These are phyloP conservation scores for Dynastes tityus DNA, from an alignment of 2,888 invertebrate species.

Conservation along the genomic window DNA sequence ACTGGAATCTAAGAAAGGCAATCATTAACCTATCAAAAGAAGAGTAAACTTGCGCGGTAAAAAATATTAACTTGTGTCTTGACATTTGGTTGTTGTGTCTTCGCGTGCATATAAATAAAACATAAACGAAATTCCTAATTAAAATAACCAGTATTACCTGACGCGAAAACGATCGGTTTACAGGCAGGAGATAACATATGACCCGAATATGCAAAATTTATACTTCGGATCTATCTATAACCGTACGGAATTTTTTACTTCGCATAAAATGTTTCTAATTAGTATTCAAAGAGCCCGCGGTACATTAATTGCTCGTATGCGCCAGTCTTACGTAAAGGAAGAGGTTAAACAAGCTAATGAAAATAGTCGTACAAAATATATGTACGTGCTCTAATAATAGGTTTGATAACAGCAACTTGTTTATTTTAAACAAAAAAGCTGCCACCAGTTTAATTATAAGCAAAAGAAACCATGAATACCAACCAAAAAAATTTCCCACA, in stretches of 20 bases:
- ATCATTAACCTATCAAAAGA: background rate
- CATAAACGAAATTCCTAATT: constrained; percentile 21
- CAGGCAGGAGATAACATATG: constrained; percentile 20
- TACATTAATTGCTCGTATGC: constrained; percentile 13
- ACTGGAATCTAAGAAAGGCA: background rate
- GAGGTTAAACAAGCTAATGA: background rate
- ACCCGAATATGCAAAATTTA: constrained; percentile 18
- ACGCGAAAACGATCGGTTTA: background rate
- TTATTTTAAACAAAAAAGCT: constrained; percentile 15
- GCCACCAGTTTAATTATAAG: background rate
- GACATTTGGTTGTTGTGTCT: constrained; percentile 8
- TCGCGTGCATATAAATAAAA: constrained; percentile 11
- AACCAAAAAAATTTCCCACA: background rate
- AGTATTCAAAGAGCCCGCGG: background rate
- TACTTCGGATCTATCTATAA: constrained; percentile 13
- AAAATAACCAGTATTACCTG: constrained; percentile 31
- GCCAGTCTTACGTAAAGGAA: background rate
- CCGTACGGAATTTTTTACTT: background rate
- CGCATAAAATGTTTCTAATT: constrained; percentile 28
- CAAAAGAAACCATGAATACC: background rate
- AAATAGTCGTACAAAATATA: background rate
- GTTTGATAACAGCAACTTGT: constrained; percentile 9
- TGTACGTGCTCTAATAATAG: constrained; percentile 24
- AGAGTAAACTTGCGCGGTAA: background rate
- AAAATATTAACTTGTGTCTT: constrained; percentile 1